Evolutionary conservation across 2,888 invertebrate species (phyloP).

Genomic region (Tiliacea citrago): DNA sequence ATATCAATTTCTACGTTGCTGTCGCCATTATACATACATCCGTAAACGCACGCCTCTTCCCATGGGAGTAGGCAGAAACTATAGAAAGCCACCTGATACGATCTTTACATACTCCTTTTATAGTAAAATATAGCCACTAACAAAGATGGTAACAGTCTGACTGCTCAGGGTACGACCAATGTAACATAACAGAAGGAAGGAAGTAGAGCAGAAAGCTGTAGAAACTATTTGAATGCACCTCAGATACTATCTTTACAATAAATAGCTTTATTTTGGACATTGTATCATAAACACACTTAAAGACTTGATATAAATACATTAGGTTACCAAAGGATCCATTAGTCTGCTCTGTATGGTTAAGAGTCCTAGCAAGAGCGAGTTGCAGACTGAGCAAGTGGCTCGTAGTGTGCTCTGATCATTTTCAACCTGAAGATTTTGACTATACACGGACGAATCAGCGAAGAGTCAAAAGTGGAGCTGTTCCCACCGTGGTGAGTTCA

Average conservation of each 20-base stretch:
- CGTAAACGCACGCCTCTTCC: too few species aligned
- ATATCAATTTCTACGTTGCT: not conserved
- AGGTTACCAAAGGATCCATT: constrained; percentile 37
- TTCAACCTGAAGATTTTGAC: constrained; percentile 35
- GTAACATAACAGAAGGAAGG: too few species aligned
- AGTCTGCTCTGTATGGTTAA: constrained; percentile 3
- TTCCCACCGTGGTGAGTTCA: constrained; percentile 33
- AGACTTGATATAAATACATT: not conserved
- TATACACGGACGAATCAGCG: constrained; percentile 19
- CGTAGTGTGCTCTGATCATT: constrained; percentile 30
- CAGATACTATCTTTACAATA: not conserved
- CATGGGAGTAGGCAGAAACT: too few species aligned
- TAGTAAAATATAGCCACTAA: not conserved
- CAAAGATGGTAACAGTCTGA: not conserved
- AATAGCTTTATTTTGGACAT: not conserved
- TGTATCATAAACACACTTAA: not conserved
- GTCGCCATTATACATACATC: too few species aligned
- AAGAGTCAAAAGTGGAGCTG: constrained; percentile 29
- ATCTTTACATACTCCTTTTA: too few species aligned
- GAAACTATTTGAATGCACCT: not conserved
- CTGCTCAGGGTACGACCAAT: too few species aligned
- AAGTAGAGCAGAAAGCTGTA: not conserved
- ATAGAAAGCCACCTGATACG: too few species aligned
- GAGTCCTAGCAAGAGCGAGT: not conserved
- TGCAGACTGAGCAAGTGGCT: constrained; percentile 18